Base-by-base conservation (phyloP, 2,888 invertebrate genomes). In the Charanyca ferruginea region DNA sequence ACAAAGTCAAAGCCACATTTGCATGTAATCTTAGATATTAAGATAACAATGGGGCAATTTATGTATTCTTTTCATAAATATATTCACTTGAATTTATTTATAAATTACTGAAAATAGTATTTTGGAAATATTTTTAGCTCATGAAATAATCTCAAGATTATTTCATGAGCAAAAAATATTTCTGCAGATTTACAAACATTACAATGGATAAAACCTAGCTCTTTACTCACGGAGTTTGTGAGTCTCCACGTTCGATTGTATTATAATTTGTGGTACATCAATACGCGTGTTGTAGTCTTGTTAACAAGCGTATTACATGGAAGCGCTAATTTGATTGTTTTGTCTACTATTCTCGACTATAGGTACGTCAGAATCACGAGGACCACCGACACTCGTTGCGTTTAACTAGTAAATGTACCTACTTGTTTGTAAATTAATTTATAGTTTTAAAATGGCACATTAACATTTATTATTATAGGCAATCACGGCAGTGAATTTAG, bases 321-420 rank as follows among this genome's bases (percentile, higher is more conserved):
- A 71, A 69, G 66, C 80, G 80, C 71, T 80, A 82, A 80, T 80
- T 80, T 73, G 59, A 79, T 82, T 80, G 82, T 79, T 79, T 76
- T 69, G 73, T 81, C 71, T 74, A 53, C 73, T n/a, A 57, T 70
- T 63, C 74, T 60, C 65, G 45, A 67, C 55, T 55, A 48, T 60
- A 61, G 49, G 45, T 63, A 67, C 79, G 71, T 79, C 66, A 81
- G 58, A 71, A 78, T 79, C 80, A 79, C 77, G 80, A 76, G 82
- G 65, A 67, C 44, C 51, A 49, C 51, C 49, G 49, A 59, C 47
- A 57, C 47, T 79, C 73, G 32, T 45, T 74, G n/a, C 52, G 25
- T 53, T 72, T 66, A 47, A 58, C 53, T 58, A 66, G 20, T 25
- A 60, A 4, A 59, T 51, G 41, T 72, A 77, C 47, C n/a, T 54